Evolutionary conservation across 2,888 invertebrate genomes (phyloP).

Genomic region (Ennomos quercinarius): DNA sequence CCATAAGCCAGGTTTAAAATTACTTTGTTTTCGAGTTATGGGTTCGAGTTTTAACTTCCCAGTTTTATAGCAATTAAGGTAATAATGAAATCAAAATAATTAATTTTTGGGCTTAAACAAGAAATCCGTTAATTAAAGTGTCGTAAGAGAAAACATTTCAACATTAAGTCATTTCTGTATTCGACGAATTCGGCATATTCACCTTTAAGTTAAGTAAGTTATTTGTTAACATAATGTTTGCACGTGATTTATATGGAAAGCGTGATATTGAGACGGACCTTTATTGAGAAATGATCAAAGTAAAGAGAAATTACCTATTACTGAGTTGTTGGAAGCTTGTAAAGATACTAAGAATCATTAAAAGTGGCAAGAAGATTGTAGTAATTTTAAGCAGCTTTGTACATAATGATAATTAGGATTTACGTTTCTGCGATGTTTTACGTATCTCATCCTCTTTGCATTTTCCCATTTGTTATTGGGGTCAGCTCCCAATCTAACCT

Average conservation of each 20-base stretch:
- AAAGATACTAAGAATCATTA: not conserved
- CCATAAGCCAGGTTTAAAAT: too few species aligned
- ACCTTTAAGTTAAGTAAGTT: constrained; percentile 14
- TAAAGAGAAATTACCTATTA: constrained; percentile 6
- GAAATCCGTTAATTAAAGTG: constrained; percentile 20
- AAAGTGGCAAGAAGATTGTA: not conserved
- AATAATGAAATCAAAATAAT: not conserved
- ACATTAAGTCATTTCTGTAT: constrained; percentile 22
- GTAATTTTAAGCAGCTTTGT: too few species aligned
- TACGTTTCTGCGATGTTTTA: too few species aligned
- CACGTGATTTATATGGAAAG: constrained; percentile 22
- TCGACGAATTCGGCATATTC: constrained; percentile 13
- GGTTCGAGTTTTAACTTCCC: too few species aligned
- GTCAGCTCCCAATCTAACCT: too few species aligned
- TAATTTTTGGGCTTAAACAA: constrained; percentile 1
- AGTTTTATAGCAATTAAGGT: not conserved
- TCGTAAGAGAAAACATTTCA: constrained; percentile 13
- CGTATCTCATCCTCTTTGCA: too few species aligned
- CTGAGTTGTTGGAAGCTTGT: constrained; percentile 1
- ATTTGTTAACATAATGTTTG: constrained; percentile 3
- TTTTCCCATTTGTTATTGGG: too few species aligned
- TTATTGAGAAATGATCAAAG: constrained; percentile 9
- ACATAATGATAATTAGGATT: too few species aligned
- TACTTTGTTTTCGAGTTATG: too few species aligned
- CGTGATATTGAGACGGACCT: not conserved